Percentiles rank a stretch among this genome's conserved stretches.
Evolutionary conservation across 2,888 invertebrate species (phyloP).

Genomic region (Lasioglossum villosulum): DNA sequence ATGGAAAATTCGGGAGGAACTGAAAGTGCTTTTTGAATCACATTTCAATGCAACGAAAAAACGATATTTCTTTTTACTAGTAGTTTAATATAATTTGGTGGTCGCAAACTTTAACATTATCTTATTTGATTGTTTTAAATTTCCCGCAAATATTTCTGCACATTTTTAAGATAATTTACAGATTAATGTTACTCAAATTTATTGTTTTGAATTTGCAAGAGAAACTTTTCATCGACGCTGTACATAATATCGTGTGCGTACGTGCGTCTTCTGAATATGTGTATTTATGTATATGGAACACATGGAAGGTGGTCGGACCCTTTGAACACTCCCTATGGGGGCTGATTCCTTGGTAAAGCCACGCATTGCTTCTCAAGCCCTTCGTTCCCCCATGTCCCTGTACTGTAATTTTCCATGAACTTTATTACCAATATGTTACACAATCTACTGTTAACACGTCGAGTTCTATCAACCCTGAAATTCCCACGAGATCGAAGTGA

Average conservation of each 20-base stretch:
- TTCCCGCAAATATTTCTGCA: no score
- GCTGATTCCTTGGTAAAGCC: slow-evolving; percentile 81
- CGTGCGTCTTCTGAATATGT: slow-evolving; percentile 44
- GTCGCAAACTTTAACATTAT: no score
- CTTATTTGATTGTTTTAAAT: no score
- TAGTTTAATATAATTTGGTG: no score
- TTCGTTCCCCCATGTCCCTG: slow-evolving; percentile 68
- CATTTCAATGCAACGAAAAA: no score
- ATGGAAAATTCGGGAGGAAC: no score
- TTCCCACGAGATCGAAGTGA: not conserved
- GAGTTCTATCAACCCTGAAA: not conserved
- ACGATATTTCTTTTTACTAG: no score
- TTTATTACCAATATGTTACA: not conserved
- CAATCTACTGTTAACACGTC: no score
- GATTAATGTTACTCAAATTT: no score
- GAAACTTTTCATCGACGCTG: slow-evolving; percentile 46
- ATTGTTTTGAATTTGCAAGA: no score
- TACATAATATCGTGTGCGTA: slow-evolving; percentile 50
- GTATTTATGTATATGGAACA: slow-evolving; percentile 48
- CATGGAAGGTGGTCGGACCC: slow-evolving; percentile 72
- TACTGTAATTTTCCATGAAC: not conserved
- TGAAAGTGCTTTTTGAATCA: no score
- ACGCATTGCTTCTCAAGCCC: slow-evolving; percentile 81
- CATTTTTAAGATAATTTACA: not conserved
- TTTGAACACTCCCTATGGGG: slow-evolving; percentile 78